Evolutionary conservation across 92 coral and sea anemone genomes (phyloP), one percentile per base, ranked within the genome.

Genomic region (Bergia puertoricense): DNA sequence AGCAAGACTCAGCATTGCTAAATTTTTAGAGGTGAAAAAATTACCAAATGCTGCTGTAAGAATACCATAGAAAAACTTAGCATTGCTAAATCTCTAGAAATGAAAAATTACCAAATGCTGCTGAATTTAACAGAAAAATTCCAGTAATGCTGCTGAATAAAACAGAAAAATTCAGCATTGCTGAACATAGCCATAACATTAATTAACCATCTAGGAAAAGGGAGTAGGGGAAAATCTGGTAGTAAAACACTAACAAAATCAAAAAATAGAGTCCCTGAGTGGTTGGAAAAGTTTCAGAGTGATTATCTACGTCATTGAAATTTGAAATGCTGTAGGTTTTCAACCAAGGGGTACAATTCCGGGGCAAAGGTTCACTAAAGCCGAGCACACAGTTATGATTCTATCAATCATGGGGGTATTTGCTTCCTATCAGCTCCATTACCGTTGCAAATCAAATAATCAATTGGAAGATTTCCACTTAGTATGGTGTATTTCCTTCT

Each of bases 401-500:
- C 82, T 38, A 74, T 91, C 93, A 88, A 91, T 82, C 91, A 83
- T 76, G 36, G 93, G 89, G 62, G 77, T 57, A 57, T 80, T 30
- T 46, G 41, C 76, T 2, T 43, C 88, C 30, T 30, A 9, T 86
- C 42, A 8, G 89, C 3, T 0, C 90, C 79, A 79, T 20, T 18
- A 8, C 40, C 79, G 22, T 84, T 73, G 67, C 81, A 88, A 3
- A 48, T 11, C 16, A 88, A 65, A 46, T 42, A 89, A 37, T 81
- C 88, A 15, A 76, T 82, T 2, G 88, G 88, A 20, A 89, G 76
- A 20, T 6, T 43, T 73, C 91, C 91, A 15, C 14, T 0, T 13
- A 89, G 67, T 1, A 88, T 88, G 0, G 78, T 88, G 44, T 38
- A 88, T 43, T 88, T 88, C 6, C 79, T 79, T 20, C 48, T 86